phyloP scores from a whole-genome alignment of 2,888 invertebrate species.

The Tromatobia lineatoria region DNA sequence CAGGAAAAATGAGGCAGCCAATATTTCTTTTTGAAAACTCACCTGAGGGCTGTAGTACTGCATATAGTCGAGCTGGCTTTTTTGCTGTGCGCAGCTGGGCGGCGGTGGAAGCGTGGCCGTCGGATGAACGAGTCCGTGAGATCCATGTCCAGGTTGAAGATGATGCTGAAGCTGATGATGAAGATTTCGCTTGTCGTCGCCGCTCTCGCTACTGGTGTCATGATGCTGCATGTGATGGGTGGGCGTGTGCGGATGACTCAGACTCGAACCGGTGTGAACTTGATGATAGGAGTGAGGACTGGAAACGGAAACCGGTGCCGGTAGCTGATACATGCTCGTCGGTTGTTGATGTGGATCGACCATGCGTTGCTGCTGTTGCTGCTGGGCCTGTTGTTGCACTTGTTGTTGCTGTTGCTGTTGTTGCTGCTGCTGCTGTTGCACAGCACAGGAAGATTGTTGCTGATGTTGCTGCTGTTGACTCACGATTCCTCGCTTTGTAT shows the following conservation, averaged over 20 bases:
- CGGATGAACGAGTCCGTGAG: slow-evolving; percentile 82
- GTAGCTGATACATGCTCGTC: slow-evolving; percentile 82
- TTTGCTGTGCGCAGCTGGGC: slow-evolving; percentile 84
- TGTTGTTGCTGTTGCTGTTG: slow-evolving; percentile 70
- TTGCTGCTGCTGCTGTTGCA: slow-evolving; percentile 72
- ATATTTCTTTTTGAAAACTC: slow-evolving; percentile 25
- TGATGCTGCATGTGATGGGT: slow-evolving; percentile 82
- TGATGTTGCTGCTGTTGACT: slow-evolving; percentile 71
- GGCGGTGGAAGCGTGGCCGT: slow-evolving; percentile 82
- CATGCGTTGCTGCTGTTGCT: slow-evolving; percentile 75
- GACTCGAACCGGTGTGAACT: slow-evolving; percentile 76
- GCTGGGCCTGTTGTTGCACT: slow-evolving; percentile 73
- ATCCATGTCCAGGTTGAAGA: slow-evolving; percentile 78
- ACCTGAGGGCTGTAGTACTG: slow-evolving; percentile 84
- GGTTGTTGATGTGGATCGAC: slow-evolving; percentile 80
- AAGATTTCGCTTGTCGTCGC: slow-evolving; percentile 83
- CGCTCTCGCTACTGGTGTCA: slow-evolving; percentile 78
- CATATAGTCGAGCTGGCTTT: slow-evolving; percentile 84
- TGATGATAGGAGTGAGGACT: slow-evolving; percentile 84
- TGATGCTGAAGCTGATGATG: slow-evolving; percentile 84
- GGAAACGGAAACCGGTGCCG: slow-evolving; percentile 81
- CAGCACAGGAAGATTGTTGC: slow-evolving; percentile 68
- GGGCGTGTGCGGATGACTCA: slow-evolving; percentile 81
- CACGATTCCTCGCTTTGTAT: slow-evolving; percentile 79
- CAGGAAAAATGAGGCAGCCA: no score